Evolutionary conservation across 2,888 invertebrate genomes (phyloP).

Genomic region (Geophilus truncorum): DNA sequence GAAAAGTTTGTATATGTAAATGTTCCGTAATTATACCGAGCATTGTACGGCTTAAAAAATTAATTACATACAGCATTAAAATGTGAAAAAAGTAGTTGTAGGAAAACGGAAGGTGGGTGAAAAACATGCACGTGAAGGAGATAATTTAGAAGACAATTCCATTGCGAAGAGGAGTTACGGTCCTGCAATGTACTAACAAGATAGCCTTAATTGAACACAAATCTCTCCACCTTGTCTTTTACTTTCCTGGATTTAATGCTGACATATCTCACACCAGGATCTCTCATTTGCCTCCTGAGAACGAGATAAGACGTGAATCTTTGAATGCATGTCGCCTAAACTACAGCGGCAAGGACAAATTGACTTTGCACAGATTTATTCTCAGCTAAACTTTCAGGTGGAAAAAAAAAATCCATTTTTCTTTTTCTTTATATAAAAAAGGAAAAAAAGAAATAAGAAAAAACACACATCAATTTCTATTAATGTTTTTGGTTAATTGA

Average conservation of each 20-base stretch:
- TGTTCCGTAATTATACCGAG: too few relatives aligned
- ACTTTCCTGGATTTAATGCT: constrained; percentile 27
- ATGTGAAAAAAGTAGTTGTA: neutral
- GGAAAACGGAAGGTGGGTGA: neutral
- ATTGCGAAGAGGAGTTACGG: constrained; percentile 15
- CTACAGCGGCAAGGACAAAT: constrained; percentile 8
- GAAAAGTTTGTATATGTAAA: too few relatives aligned
- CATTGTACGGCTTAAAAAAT: neutral
- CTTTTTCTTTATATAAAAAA: neutral
- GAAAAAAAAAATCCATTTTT: neutral
- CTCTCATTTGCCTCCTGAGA: constrained; percentile 27
- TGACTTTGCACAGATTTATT: neutral
- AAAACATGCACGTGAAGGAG: neutral
- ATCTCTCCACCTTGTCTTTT: constrained; percentile 21
- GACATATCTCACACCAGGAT: constrained; percentile 12
- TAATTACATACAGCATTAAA: neutral
- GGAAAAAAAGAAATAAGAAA: neutral
- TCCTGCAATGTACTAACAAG: constrained; percentile 25
- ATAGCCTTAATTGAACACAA: constrained; percentile 24
- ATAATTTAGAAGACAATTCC: constrained; percentile 12
- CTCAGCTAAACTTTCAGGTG: neutral
- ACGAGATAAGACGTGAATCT: constrained; percentile 27
- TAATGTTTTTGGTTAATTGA: too few relatives aligned
- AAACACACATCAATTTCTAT: too few relatives aligned
- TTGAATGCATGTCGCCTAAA: constrained; percentile 7